Conservation (phyloP, 2,888 invertebrate species). For the Nudaria mundana region DNA sequence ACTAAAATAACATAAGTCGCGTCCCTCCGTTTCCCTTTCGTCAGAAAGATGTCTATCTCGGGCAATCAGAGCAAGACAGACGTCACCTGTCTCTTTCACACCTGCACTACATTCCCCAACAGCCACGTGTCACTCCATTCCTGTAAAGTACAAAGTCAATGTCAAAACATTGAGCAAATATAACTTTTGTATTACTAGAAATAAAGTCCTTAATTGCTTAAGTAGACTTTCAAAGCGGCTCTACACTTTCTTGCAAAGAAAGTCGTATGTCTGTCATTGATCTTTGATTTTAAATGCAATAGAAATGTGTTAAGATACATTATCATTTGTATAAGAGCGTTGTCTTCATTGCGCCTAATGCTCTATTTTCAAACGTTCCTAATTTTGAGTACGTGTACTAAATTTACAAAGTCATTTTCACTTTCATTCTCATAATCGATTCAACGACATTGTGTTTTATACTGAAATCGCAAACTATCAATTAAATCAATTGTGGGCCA, state of each 20-base stretch:
- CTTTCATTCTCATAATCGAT: slow-evolving; percentile 10
- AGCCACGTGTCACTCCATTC: slow-evolving; percentile 64
- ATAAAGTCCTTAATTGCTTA: slow-evolving; percentile 59
- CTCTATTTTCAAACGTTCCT: slow-evolving; percentile 50
- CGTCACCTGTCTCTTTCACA: slow-evolving; percentile 47
- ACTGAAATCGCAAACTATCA: slow-evolving; percentile 9
- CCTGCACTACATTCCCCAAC: slow-evolving; percentile 55
- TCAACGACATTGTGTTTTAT: background rate
- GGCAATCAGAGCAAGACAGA: slow-evolving; percentile 52
- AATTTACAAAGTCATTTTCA: slow-evolving; percentile 31
- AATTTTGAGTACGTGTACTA: slow-evolving; percentile 32
- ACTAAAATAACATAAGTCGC: slow-evolving; percentile 57
- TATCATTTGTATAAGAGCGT: slow-evolving; percentile 25
- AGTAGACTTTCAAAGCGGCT: slow-evolving; percentile 32
- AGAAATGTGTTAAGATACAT: slow-evolving; percentile 29
- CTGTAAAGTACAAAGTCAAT: slow-evolving; percentile 59
- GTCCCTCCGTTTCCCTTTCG: slow-evolving; percentile 67
- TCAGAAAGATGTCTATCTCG: slow-evolving; percentile 65
- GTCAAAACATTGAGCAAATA: slow-evolving; percentile 49
- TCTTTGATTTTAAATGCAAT: slow-evolving; percentile 39
- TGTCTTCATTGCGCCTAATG: slow-evolving; percentile 35
- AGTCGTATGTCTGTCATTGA: slow-evolving; percentile 18
- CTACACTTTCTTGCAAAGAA: slow-evolving; percentile 15
- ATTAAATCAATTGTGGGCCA: slow-evolving; percentile 36
- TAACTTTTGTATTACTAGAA: slow-evolving; percentile 51